Percentiles rank a stretch among this genome's conserved stretches.
These are phyloP conservation scores for Tautogolabrus adspersus DNA, from an alignment of 2,113 vertebrate genomes.

Conservation along the genomic window DNA sequence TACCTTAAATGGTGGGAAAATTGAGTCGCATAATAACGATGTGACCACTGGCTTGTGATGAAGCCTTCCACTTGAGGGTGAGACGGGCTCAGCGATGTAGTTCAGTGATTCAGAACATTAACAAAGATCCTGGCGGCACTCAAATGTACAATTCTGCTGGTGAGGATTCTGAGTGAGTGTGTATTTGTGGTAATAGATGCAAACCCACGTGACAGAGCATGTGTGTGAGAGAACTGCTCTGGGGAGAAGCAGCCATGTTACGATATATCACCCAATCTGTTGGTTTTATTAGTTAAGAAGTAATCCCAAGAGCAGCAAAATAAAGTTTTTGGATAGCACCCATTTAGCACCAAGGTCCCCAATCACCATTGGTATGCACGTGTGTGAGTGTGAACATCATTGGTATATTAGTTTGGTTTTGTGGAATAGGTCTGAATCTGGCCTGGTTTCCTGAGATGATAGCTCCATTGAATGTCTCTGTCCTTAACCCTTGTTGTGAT, in stretches of 20 bases:
- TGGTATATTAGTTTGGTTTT: too few relatives aligned
- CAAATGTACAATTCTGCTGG: constrained; percentile 79
- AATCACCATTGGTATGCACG: neutral
- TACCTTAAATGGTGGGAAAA: constrained; percentile 34
- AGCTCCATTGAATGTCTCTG: neutral
- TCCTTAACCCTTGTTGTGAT: too few relatives aligned
- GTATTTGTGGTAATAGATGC: constrained; percentile 37
- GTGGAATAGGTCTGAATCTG: too few relatives aligned
- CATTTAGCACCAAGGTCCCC: neutral
- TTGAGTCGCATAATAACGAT: neutral
- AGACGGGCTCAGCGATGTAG: constrained; percentile 24
- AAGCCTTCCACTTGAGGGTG: constrained; percentile 26
- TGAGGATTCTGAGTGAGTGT: constrained; percentile 71
- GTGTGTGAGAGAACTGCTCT: constrained; percentile 41
- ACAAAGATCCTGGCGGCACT: constrained; percentile 34
- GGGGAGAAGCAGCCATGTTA: constrained; percentile 42
- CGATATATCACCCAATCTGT: constrained; percentile 3
- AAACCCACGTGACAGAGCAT: neutral
- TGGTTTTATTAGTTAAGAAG: constrained; percentile 50
- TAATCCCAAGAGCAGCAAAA: constrained; percentile 77
- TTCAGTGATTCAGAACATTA: constrained; percentile 32
- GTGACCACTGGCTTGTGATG: constrained; percentile 43
- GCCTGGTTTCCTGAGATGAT: neutral
- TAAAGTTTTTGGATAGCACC: neutral
- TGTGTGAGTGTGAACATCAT: too few relatives aligned